Conservation (phyloP, 2,888 invertebrate species). For the Octonoba sinensis region DNA sequence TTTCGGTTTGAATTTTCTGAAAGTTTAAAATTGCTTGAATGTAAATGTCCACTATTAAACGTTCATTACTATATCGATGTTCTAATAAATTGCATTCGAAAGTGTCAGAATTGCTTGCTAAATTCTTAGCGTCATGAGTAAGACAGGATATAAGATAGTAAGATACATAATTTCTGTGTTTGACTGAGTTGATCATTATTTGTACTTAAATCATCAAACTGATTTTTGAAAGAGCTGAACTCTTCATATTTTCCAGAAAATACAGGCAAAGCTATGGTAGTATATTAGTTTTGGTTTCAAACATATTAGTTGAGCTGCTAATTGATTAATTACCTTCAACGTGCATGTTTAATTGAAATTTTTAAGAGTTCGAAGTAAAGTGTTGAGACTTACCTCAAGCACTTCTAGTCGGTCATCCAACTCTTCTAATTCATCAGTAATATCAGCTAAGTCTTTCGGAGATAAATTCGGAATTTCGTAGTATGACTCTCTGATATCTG, state of each 20-base stretch:
- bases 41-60: slow-evolving; percentile 9
- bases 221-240: neutral
- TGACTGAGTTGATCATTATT: neutral
- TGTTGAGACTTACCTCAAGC: too few species aligned
- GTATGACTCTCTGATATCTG: neutral
- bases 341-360: too few species aligned
- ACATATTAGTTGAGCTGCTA: neutral
- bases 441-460: too few species aligned
- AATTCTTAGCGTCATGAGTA: neutral
- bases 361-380: too few species aligned
- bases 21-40: neutral
- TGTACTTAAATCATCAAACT: slow-evolving; percentile 8
- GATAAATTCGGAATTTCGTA: neutral
- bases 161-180: too few species aligned
- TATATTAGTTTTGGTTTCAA: slow-evolving; percentile 5
- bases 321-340: too few species aligned
- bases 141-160: slow-evolving; percentile 5
- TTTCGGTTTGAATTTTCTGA: slow-evolving; percentile 11
- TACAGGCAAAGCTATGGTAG: neutral
- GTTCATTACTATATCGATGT: neutral
- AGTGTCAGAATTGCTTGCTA: slow-evolving; percentile 7
- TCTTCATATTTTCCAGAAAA: slow-evolving; percentile 4
- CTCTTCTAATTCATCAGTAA: too few species aligned
- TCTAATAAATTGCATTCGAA: slow-evolving; percentile 2
- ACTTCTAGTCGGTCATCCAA: too few species aligned